phyloP scores from a whole-genome alignment of 2,797 vertebrate genomes.

The Halcyon leucocephala region DNA sequence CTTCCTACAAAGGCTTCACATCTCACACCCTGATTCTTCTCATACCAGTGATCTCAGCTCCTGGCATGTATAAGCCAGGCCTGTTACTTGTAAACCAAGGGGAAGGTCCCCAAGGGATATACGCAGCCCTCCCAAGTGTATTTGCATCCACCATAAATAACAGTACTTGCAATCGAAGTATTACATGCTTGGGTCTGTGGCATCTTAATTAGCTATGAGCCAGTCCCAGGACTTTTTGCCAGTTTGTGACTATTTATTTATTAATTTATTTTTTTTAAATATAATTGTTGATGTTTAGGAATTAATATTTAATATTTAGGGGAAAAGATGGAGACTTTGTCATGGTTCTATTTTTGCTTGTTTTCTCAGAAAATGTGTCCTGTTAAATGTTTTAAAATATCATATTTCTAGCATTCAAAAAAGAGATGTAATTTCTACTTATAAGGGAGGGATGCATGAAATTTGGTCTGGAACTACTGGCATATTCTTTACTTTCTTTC shows the following conservation, averaged over 20 bases:
- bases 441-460: not conserved
- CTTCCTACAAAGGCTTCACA: not conserved
- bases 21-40: not conserved
- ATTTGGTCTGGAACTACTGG: not conserved
- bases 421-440: not conserved
- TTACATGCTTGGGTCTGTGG: not conserved
- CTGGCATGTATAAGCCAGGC: not conserved
- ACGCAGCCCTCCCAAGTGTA: not conserved
- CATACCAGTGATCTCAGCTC: not conserved
- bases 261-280: too few relatives aligned
- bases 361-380: not conserved
- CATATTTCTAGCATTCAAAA: not conserved
- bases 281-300: not conserved
- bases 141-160: not conserved
- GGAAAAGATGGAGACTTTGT: not conserved
- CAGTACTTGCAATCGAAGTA: not conserved
- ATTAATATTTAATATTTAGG: not conserved
- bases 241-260: not conserved
- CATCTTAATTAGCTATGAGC: not conserved
- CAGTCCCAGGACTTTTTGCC: not conserved
- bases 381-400: not conserved
- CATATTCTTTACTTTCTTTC: not conserved
- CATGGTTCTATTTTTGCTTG: accelerated
- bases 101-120: not conserved
- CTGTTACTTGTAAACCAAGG: not conserved